These are phyloP conservation scores for Ips nitidus DNA, from an alignment of 1,140 invertebrate species.

Conservation along the genomic window DNA sequence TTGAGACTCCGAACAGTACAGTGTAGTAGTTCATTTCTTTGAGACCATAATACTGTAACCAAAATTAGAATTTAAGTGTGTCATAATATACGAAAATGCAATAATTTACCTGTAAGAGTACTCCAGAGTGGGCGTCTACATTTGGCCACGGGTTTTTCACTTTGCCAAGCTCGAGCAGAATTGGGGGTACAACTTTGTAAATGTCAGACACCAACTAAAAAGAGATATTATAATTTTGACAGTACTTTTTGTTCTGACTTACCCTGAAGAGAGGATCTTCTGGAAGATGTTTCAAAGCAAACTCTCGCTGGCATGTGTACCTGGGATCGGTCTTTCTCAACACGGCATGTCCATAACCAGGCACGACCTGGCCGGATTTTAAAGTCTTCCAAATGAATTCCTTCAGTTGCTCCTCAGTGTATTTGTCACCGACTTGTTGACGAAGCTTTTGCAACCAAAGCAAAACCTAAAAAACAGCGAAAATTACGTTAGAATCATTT, in stretches of 20 bases:
- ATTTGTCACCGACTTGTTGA: slow-evolving; percentile 67
- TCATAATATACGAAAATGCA: background rate
- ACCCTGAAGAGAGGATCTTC: slow-evolving; percentile 82
- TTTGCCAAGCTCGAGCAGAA: slow-evolving; percentile 84
- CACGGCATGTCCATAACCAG: slow-evolving; percentile 90
- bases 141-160: slow-evolving; percentile 95
- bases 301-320: slow-evolving; percentile 86
- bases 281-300: slow-evolving; percentile 84
- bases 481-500: background rate
- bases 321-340: slow-evolving; percentile 88
- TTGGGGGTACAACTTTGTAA: slow-evolving; percentile 84
- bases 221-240: slow-evolving; percentile 24
- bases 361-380: slow-evolving; percentile 88
- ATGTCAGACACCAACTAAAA: slow-evolving; percentile 73
- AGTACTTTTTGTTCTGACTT: slow-evolving; percentile 24
- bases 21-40: slow-evolving; percentile 95
- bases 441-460: slow-evolving; percentile 73
- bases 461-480: slow-evolving; percentile 58
- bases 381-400: slow-evolving; percentile 88
- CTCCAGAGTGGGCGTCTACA: slow-evolving; percentile 90
- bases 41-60: slow-evolving; percentile 81
- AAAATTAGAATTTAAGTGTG: slow-evolving; percentile 40
- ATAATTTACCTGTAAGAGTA: slow-evolving; percentile 70
- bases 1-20: slow-evolving; percentile 87
- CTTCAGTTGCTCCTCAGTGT: slow-evolving; percentile 76